These are phyloP conservation scores for Bicyclus anynana DNA, from an alignment of 1,140 invertebrate species.

Conservation along the genomic window DNA sequence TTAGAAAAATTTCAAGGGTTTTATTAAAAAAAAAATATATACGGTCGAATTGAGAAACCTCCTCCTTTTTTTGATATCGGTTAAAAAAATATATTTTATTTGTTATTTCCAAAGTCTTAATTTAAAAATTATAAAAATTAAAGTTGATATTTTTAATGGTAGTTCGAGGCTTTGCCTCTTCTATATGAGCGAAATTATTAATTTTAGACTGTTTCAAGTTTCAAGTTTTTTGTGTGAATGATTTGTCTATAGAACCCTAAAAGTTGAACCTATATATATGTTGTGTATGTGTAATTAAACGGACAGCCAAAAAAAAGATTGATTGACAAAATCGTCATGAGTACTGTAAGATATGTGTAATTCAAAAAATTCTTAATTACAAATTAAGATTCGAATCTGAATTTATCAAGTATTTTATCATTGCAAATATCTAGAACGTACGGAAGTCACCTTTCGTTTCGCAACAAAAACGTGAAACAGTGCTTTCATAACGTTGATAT, in stretches of 20 bases:
- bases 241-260: background rate
- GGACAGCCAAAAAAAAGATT: slow-evolving; percentile 1
- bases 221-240: too few species aligned
- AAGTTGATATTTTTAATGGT: too few species aligned
- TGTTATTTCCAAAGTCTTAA: too few species aligned
- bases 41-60: too few species aligned
- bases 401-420: slow-evolving; percentile 10
- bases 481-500: slow-evolving; percentile 39
- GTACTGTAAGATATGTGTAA: background rate
- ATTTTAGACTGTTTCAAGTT: too few species aligned
- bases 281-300: background rate
- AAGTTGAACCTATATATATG: background rate
- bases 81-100: too few species aligned
- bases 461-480: slow-evolving; percentile 35
- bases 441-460: slow-evolving; percentile 7
- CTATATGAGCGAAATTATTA: too few species aligned
- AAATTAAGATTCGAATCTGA: slow-evolving; percentile 8
- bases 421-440: slow-evolving; percentile 10
- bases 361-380: slow-evolving; percentile 1
- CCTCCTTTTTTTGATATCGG: too few species aligned
- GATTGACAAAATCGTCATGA: slow-evolving; percentile 3
- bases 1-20: too few species aligned
- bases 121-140: too few species aligned
- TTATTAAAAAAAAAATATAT: too few species aligned
- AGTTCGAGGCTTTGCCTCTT: too few species aligned